Evolutionary conservation across 1,140 invertebrate species (phyloP), one percentile per base, ranked within the genome.

Genomic region (Lethocerus indicus): DNA sequence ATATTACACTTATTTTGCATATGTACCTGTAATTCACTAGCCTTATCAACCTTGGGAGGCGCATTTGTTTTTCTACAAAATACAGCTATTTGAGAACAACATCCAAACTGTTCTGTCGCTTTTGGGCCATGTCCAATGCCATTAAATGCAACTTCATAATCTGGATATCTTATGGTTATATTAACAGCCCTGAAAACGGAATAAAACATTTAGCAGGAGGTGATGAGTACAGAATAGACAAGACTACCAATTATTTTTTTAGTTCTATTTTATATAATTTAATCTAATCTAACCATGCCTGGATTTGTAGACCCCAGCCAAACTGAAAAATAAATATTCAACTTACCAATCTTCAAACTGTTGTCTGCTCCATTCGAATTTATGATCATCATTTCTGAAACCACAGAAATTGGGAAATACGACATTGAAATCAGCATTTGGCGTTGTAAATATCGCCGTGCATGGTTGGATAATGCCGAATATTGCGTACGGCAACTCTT

Each of bases 341-440:
- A 50, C 57, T 67, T 69, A 89, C 89, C 89, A 94, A 51, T 77
- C 66, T 64, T 81, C 61, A 67, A 94, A 93, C 62, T 94, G 75
- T 56, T 74, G 56, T 57, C 83, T 73, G 1, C 71, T 83, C 90
- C 90, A 94, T 65, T 94, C 91, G 71, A 94, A 95, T 63, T 91
- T 89, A 62, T 95, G 90, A 68, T 94, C 90, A 59, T 71, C 65
- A 65, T 93, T 83, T 51, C 91, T 71, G 50, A 87, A 78, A 13
- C 73, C 71, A 48, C 68, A 70, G 1, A 71, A 58, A 55, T 76
- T 72, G 24, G 66, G 55, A 61, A 94, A 91, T 1, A 91, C 60
- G 1, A 79, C 68, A 71, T 95, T 94, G 55, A 85, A 94, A 48
- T 94, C 89, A 0, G 70, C 70, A 71, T 95, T 95, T 14, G 91